Percentiles rank a stretch among this genome's conserved stretches.
Conservation (phyloP, 2,113 vertebrate species). For the Hystrix cristata region DNA sequence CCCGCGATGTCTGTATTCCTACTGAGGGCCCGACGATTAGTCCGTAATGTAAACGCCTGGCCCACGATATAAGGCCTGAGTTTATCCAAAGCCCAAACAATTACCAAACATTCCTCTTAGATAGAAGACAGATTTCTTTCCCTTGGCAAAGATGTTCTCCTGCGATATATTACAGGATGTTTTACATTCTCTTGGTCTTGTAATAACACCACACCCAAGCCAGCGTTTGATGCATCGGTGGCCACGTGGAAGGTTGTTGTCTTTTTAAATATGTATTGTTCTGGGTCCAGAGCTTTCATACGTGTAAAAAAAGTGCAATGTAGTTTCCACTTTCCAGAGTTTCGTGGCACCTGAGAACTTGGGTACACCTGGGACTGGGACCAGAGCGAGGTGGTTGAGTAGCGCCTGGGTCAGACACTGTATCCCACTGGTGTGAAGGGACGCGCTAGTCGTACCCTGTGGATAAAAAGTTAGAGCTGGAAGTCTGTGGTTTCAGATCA, state of each 20-base stretch:
- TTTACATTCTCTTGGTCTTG: slow-evolving; percentile 83
- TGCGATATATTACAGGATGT: slow-evolving; percentile 78
- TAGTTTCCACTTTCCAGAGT: neutral
- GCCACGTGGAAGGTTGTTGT: slow-evolving; percentile 59
- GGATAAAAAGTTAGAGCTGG: slow-evolving; percentile 59
- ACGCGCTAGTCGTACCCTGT: neutral
- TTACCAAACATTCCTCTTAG: slow-evolving; percentile 82
- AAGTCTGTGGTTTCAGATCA: slow-evolving; percentile 35
- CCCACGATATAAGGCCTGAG: slow-evolving; percentile 66
- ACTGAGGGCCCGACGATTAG: slow-evolving; percentile 44
- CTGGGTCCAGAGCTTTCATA: slow-evolving; percentile 13
- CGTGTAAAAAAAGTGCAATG: neutral
- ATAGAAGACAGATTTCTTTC: slow-evolving; percentile 85
- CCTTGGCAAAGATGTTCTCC: slow-evolving; percentile 74
- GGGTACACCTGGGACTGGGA: neutral
- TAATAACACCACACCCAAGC: slow-evolving; percentile 82
- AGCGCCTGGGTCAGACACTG: neutral
- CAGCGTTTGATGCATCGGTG: slow-evolving; percentile 56
- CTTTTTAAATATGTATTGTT: slow-evolving; percentile 54
- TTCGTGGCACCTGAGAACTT: slow-evolving; percentile 29
- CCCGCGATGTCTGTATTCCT: neutral
- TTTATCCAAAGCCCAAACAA: slow-evolving; percentile 82
- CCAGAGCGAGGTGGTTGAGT: neutral
- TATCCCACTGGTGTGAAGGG: neutral
- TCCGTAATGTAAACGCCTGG: slow-evolving; percentile 69